A percentile compares a stretch with the other conserved stretches of the same genome.
phyloP scores from a whole-genome alignment of 2,888 invertebrate genomes.

The Ennomos quercinarius region DNA sequence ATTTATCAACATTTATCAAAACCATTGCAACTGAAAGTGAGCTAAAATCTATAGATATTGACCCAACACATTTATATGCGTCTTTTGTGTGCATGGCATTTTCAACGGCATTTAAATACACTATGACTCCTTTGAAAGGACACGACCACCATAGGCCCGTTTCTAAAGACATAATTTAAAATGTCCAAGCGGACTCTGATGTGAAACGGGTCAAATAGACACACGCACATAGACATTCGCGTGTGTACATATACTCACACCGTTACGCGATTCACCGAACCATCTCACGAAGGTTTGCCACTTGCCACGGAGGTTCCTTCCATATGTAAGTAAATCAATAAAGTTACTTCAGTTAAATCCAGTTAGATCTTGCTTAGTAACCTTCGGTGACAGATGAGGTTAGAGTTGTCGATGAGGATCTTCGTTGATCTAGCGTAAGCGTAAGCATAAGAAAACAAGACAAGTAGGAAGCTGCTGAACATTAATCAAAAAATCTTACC shows the following conservation, averaged over 20 bases:
- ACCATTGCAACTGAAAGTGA: too few relatives aligned
- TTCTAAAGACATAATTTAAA: too few relatives aligned
- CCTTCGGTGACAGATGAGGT: slow-evolving; percentile 8
- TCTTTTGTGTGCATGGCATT: too few relatives aligned
- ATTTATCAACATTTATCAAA: too few relatives aligned
- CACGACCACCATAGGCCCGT: too few relatives aligned
- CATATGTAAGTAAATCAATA: slow-evolving; percentile 20
- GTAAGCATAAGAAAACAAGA: neutral
- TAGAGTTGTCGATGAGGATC: neutral
- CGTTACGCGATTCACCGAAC: neutral
- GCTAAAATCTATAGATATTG: too few relatives aligned
- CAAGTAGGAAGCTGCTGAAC: too few relatives aligned
- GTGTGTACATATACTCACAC: neutral
- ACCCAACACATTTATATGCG: too few relatives aligned
- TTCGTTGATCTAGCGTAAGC: neutral
- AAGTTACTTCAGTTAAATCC: slow-evolving; percentile 16
- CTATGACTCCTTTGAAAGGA: too few relatives aligned
- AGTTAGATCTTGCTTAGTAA: neutral
- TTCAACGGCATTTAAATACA: too few relatives aligned
- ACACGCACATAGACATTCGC: neutral
- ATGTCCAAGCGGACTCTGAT: too few relatives aligned
- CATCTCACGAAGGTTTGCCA: slow-evolving; percentile 11
- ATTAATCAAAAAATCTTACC: too few relatives aligned
- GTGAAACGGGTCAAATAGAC: neutral
- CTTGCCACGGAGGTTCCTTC: neutral